Percentiles rank a stretch among this genome's conserved stretches.
Evolutionary conservation across 1,140 invertebrate genomes (phyloP).

Genomic region (Choristoneura fumiferana): DNA sequence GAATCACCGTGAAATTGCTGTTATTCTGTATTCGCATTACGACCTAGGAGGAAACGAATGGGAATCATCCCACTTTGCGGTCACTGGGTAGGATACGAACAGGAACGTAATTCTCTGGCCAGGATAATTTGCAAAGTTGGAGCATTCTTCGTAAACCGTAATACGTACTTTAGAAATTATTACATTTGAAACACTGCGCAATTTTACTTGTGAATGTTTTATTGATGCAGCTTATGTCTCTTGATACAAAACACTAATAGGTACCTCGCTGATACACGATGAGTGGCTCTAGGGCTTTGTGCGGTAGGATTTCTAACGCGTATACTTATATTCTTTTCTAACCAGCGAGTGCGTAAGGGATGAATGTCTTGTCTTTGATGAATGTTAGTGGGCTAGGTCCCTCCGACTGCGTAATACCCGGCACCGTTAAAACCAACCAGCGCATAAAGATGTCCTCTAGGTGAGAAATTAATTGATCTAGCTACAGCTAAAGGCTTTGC

Average conservation of each 20-base stretch:
- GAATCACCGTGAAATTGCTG: too few relatives aligned
- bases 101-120: background rate
- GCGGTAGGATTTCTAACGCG: too few relatives aligned
- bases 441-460: slow-evolving; percentile 53
- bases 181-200: background rate
- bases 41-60: background rate
- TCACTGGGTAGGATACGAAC: background rate
- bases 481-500: slow-evolving; percentile 30
- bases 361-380: too few relatives aligned
- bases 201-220: background rate
- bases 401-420: slow-evolving; percentile 35
- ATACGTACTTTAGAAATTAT: background rate
- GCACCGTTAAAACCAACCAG: slow-evolving; percentile 47
- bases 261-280: slow-evolving; percentile 36
- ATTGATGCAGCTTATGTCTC: background rate
- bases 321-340: too few relatives aligned
- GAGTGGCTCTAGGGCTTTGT: slow-evolving; percentile 11
- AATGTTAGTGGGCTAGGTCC: too few relatives aligned
- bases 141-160: background rate
- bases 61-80: slow-evolving; percentile 6
- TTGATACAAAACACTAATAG: slow-evolving; percentile 36
- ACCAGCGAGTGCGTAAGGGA: too few relatives aligned
- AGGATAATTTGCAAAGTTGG: too few relatives aligned
- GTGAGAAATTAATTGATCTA: slow-evolving; percentile 57
- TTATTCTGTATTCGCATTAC: background rate